Base-by-base conservation (phyloP, 2,797 vertebrate species). In the Danio choprae region DNA sequence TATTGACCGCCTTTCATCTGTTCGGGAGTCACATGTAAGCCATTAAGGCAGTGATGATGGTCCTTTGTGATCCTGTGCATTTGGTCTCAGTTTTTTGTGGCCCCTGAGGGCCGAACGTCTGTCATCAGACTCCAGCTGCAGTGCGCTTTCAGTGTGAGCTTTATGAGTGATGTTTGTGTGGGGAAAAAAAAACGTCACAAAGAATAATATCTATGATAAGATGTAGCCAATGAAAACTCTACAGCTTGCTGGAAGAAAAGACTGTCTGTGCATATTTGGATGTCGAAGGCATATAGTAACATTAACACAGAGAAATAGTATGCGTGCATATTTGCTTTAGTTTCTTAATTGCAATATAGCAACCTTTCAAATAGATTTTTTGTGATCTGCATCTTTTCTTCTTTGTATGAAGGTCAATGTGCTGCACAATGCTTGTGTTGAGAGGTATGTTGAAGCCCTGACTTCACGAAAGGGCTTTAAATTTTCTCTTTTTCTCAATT, bases 51-150 rank as follows among this genome's bases (percentile, higher is more conserved):
- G 81, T 72, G 58, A 51, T 84, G 77, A 79, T 64, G 55, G 82
- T 50, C 70, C 71, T 60, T 50, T 80, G 69, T 29, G 79, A 85
- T 69, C 48, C 74, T 29, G 56, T 29, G 50, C 38, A 38, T 51
- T n/a, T 58, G 51, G 78, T 78, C 68, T 77, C 12, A 74, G 60
- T 81, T 74, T 77, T 74, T 55, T 53, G 58, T 68, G 40, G 55
- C 69, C 83, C 75, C 78, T 7, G 43, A 65, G 83, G 86, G 53
- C 38, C 9, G 55, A 60, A n/a, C 44, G 59, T 67, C 59, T 53
- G 43, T 70, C 71, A 44, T 53, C 81, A 15, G 18, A 4, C 74
- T 64, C 71, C 63, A 83, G 81, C 60, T 71, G 77, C 56, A 51
- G 64, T 56, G 38, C 8, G 20, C 68, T 60, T 41, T 29, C 56